A percentile compares a stretch with the other conserved stretches of the same genome.
Evolutionary conservation across 2,888 invertebrate genomes (phyloP).

Genomic region (Nephrocerus scutellatus): DNA sequence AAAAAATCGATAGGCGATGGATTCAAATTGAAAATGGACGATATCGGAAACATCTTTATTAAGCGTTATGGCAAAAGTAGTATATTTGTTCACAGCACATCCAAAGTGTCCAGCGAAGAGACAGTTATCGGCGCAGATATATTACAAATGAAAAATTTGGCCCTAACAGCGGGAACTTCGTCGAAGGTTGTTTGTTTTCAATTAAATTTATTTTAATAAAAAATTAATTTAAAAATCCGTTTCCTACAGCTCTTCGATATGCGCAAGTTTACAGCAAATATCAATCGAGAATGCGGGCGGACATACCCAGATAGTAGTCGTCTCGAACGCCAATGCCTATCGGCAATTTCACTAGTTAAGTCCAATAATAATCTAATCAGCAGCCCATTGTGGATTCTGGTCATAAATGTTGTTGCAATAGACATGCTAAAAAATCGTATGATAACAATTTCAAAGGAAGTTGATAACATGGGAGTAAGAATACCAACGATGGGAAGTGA

Average conservation of each 20-base stretch:
- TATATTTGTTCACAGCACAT: constrained; percentile 57
- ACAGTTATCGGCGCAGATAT: constrained; percentile 64
- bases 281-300: constrained; percentile 59
- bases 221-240: background rate
- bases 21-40: constrained; percentile 66
- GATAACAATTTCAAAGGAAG: constrained; percentile 49
- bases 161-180: constrained; percentile 57
- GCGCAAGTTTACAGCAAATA: constrained; percentile 63
- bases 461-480: constrained; percentile 37
- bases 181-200: constrained; percentile 50
- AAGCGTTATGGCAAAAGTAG: constrained; percentile 62
- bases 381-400: constrained; percentile 71
- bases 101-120: constrained; percentile 49
- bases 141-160: constrained; percentile 57
- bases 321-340: constrained; percentile 63
- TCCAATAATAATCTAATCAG: constrained; percentile 60
- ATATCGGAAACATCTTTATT: constrained; percentile 63
- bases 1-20: constrained; percentile 87
- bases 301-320: constrained; percentile 61
- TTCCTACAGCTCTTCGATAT: constrained; percentile 58
- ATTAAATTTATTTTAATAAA: background rate
- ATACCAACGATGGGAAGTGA: constrained; percentile 38
- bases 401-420: constrained; percentile 71
- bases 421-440: constrained; percentile 67
- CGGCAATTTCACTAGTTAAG: constrained; percentile 64